Base-by-base conservation (phyloP, 2,888 invertebrate genomes). In the Neria commutata region DNA sequence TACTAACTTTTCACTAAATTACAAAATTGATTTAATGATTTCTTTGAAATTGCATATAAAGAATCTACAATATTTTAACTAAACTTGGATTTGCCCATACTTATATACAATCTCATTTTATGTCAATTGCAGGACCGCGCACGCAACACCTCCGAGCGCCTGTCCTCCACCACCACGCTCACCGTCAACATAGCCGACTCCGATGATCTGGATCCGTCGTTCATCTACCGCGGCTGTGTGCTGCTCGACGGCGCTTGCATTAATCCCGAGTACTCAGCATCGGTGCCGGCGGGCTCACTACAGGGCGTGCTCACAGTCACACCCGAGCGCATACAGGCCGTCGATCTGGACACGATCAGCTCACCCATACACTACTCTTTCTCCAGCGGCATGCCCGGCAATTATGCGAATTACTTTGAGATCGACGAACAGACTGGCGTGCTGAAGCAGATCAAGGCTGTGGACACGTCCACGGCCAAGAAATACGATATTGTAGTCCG, bases 71-170 rank as follows among this genome's bases (percentile, higher is more conserved):
- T n/a, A n/a, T n/a, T n/a, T n/a, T n/a, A n/a, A n/a, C n/a, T n/a
- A n/a, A n/a, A n/a, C n/a, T n/a, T n/a, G n/a, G n/a, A n/a, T n/a
- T n/a, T n/a, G n/a, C n/a, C n/a, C n/a, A n/a, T n/a, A n/a, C n/a
- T n/a, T n/a, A n/a, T n/a, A n/a, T n/a, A n/a, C n/a, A n/a, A n/a
- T n/a, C n/a, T n/a, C n/a, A n/a, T n/a, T n/a, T n/a, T n/a, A n/a
- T n/a, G n/a, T n/a, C n/a, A n/a, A n/a, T n/a, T n/a, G n/a, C n/a
- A 95, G 94, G 95, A 95, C 83, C 91, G 93, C 70, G 92, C 94
- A 2, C 86, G 90, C 67, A 92, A 92, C 74, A 85, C 86, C 26
- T 86, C 88, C 16, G 88, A 90, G 71, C 86, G 94, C 50, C 84
- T 92, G 56, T 91, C 94, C 0, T 89, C 92, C 16, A 94, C 94